Conservation (phyloP, 2,888 invertebrate genomes). For the Molanna angustata region DNA sequence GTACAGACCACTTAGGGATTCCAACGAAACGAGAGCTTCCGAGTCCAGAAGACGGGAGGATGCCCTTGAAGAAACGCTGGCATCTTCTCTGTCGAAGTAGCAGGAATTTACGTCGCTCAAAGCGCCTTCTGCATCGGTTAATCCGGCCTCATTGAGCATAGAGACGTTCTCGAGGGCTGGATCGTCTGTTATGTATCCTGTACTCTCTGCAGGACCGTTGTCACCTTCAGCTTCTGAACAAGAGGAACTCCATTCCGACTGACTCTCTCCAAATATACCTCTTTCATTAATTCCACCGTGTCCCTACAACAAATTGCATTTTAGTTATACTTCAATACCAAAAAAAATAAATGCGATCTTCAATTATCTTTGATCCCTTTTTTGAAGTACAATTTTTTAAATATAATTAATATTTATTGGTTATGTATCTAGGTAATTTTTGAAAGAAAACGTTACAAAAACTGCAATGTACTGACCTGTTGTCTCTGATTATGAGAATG, state of each 20-base stretch:
- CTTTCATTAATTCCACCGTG: constrained; percentile 21
- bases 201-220: constrained; percentile 62
- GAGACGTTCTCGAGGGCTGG: constrained; percentile 83
- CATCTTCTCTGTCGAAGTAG: constrained; percentile 70
- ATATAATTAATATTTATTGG: no score
- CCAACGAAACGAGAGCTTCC: constrained; percentile 72
- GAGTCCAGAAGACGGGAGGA: constrained; percentile 79
- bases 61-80: constrained; percentile 78
- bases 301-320: no score
- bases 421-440: no score
- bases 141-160: constrained; percentile 79
- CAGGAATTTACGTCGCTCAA: constrained; percentile 84
- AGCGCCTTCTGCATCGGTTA: constrained; percentile 85
- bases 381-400: no score
- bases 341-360: no score
- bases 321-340: no score
- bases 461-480: constrained; percentile 27
- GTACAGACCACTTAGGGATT: constrained; percentile 80
- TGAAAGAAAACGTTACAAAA: no score
- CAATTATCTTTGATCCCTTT: no score
- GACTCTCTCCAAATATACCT: constrained; percentile 60
- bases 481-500: constrained; percentile 25
- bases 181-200: constrained; percentile 85
- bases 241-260: constrained; percentile 76
- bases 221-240: constrained; percentile 56